A percentile compares a stretch with the other conserved stretches of the same genome.
These are phyloP conservation scores for Mesitornis unicolor DNA, from an alignment of 2,113 vertebrate species.

Conservation along the genomic window DNA sequence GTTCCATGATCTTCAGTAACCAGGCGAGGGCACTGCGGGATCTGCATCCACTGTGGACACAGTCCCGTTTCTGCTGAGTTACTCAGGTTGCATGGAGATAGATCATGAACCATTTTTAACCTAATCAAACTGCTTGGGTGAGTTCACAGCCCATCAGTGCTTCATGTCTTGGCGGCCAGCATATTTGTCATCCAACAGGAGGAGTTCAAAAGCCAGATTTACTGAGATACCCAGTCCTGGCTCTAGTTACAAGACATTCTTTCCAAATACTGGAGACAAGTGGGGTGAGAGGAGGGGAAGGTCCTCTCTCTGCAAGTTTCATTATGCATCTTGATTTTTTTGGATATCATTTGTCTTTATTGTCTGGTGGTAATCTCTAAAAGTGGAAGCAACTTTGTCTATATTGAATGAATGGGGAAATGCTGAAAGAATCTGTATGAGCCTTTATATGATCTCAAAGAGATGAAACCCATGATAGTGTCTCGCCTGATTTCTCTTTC, in stretches of 20 bases:
- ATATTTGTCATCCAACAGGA: not conserved
- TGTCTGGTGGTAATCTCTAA: not conserved
- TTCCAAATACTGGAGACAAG: not conserved
- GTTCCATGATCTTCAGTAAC: not conserved
- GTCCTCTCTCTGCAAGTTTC: not conserved
- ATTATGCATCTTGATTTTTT: not conserved
- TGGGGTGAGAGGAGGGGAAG: not conserved
- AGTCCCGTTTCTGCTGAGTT: fast-evolving
- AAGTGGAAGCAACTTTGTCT: not conserved
- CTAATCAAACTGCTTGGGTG: fast-evolving
- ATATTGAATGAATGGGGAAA: not conserved
- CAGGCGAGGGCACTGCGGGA: not conserved
- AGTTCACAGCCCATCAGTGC: not conserved
- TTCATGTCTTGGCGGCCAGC: not conserved
- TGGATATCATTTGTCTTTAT: not conserved
- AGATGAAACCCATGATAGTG: not conserved
- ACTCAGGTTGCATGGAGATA: fast-evolving
- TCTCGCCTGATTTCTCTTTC: constrained; percentile 1
- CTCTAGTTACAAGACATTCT: not conserved
- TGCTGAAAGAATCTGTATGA: not conserved
- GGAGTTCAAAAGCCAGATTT: not conserved
- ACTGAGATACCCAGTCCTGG: not conserved
- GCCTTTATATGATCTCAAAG: not conserved
- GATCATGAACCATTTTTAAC: not conserved
- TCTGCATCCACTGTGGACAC: not conserved